Evolutionary conservation across 2,888 invertebrate species (phyloP).

Genomic region (Apodemia zela): DNA sequence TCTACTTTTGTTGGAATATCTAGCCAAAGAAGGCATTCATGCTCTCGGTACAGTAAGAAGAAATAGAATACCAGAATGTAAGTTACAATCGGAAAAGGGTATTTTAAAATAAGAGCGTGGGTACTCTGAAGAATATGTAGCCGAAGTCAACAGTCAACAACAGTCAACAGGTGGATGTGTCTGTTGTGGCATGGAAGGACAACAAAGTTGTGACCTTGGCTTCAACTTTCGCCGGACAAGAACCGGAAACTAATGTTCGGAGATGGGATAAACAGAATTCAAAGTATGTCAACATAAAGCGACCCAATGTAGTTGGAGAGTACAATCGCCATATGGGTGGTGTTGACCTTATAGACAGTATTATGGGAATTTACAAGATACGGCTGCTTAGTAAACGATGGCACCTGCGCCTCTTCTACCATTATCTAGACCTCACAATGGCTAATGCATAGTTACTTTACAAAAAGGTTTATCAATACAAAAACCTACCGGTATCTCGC

Average conservation of each 20-base stretch:
- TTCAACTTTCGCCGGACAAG: slow-evolving; percentile 41
- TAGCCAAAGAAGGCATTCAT: slow-evolving; percentile 38
- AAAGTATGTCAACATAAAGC: slow-evolving; percentile 32
- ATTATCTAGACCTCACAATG: slow-evolving; percentile 30
- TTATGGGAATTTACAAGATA: slow-evolving; percentile 35
- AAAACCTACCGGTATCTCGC: slow-evolving; percentile 32
- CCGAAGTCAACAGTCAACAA: slow-evolving; percentile 33
- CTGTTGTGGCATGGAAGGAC: slow-evolving; percentile 42
- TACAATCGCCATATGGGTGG: slow-evolving; percentile 39
- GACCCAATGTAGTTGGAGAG: slow-evolving; percentile 35
- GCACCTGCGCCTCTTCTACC: slow-evolving; percentile 41
- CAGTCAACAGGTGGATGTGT: slow-evolving; percentile 26
- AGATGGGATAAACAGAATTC: slow-evolving; percentile 31
- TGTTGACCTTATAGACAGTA: slow-evolving; percentile 38
- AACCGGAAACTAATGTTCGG: slow-evolving; percentile 32
- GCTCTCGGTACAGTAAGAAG: slow-evolving; percentile 31
- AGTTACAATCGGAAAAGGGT: slow-evolving; percentile 35
- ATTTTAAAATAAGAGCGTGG: slow-evolving; percentile 34
- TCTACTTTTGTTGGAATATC: slow-evolving; percentile 35
- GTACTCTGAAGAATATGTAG: slow-evolving; percentile 30
- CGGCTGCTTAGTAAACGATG: slow-evolving; percentile 37
- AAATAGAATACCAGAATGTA: slow-evolving; percentile 41
- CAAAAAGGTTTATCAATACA: no score
- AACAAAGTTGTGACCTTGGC: slow-evolving; percentile 44
- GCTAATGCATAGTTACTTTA: slow-evolving; percentile 35